Evolutionary conservation across 53 echinoderm and acorn worm genomes (phyloP).

Genomic region (Echinarachnius parma): DNA sequence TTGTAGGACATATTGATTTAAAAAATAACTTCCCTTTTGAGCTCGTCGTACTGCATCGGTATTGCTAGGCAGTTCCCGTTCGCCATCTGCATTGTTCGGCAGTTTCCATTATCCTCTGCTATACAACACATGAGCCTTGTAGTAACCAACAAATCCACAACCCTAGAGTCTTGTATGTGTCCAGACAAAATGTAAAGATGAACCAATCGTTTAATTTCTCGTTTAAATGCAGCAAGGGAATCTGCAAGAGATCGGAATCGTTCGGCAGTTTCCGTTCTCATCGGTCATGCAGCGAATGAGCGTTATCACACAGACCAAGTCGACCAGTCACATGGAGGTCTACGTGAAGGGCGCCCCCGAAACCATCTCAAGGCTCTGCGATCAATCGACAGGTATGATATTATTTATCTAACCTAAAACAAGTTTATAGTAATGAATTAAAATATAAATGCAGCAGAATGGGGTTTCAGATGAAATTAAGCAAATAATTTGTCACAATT

Average conservation of each 20-base stretch:
- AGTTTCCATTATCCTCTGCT: conserved; percentile 87
- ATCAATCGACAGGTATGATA: conserved; percentile 65
- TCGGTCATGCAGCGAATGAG: conserved; percentile 95
- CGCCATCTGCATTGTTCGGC: conserved; percentile 89
- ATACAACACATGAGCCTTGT: conserved; percentile 97
- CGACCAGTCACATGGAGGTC: conserved; percentile 63
- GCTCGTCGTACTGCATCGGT: no score
- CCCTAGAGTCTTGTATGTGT: no score
- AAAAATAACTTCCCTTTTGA: no score
- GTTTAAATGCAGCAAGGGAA: conserved; percentile 3
- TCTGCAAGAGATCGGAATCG: conserved; percentile 70
- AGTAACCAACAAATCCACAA: conserved; percentile 55
- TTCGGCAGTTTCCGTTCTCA: conserved; percentile 90
- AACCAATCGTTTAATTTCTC: not conserved
- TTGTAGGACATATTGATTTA: no score
- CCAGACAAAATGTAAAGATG: no score
- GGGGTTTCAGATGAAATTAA: not conserved
- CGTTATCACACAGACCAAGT: conserved; percentile 71
- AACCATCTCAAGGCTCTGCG: conserved; percentile 62
- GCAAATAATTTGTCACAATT: not conserved
- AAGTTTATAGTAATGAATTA: no score
- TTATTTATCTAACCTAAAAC: no score
- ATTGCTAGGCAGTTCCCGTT: no score
- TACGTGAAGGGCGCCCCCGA: conserved; percentile 97
- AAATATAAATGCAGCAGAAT: no score